Evolutionary conservation across 2,113 vertebrate species (phyloP).

Genomic region (Phalacrocorax brasilianus): DNA sequence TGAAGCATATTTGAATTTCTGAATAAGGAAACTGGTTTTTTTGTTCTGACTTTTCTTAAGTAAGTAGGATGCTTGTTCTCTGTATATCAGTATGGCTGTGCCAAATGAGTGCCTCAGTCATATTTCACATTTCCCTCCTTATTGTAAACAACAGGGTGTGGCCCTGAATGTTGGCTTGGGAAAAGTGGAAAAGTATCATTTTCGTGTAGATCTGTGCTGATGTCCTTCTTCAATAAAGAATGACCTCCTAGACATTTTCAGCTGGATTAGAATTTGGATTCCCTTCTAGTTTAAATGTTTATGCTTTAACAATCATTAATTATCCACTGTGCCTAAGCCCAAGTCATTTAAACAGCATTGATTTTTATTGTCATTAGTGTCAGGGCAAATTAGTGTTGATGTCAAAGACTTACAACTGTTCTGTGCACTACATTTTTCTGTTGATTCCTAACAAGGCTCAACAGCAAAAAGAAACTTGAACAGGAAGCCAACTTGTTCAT

Average conservation of each 20-base stretch:
- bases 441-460: neutral
- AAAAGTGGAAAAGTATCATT: neutral
- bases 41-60: neutral
- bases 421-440: neutral
- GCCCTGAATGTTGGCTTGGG: neutral
- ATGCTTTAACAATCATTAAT: neutral
- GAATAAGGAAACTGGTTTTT: neutral
- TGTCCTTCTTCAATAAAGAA: neutral
- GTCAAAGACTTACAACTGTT: neutral
- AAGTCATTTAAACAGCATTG: constrained; percentile 33
- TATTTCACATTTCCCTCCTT: neutral
- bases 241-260: neutral
- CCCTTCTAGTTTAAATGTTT: neutral
- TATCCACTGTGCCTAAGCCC: neutral
- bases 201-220: neutral
- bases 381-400: constrained; percentile 5
- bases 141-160: neutral
- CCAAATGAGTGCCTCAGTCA: neutral
- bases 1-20: neutral
- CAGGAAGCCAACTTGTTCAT: neutral
- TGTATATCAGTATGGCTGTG: neutral
- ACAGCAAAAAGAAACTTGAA: neutral
- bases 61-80: neutral
- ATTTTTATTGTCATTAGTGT: constrained; percentile 28
- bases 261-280: neutral